A percentile compares a stretch with the other conserved stretches of the same genome.
Evolutionary conservation across 2,797 vertebrate genomes (phyloP).

Genomic region (Rhinoraja longicauda): DNA sequence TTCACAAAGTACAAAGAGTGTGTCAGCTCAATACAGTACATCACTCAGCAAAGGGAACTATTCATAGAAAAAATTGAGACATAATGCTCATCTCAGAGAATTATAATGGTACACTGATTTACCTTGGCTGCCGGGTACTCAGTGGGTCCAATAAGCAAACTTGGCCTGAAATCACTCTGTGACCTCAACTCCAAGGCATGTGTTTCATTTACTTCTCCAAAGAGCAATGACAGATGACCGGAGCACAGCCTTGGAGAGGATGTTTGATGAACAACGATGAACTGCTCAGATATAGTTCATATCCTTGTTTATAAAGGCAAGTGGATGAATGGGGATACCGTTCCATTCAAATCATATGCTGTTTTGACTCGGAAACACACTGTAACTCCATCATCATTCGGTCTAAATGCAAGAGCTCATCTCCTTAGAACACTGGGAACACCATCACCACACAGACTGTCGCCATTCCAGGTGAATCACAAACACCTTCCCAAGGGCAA

Average conservation of each 20-base stretch:
- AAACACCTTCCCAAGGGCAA: no score
- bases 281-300: not conserved
- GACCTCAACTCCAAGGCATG: no score
- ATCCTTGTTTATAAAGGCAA: not conserved
- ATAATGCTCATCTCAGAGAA: not conserved
- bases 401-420: no score
- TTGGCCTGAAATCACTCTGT: not conserved
- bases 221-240: not conserved
- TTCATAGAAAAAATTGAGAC: not conserved
- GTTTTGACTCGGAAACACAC: no score
- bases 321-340: not conserved
- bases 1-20: not conserved
- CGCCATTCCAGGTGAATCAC: no score
- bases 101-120: not conserved
- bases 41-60: not conserved
- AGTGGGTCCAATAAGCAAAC: not conserved
- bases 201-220: no score
- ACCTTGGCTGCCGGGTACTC: not conserved
- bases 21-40: not conserved
- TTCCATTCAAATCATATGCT: no score
- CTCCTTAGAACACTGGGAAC: no score
- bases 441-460: no score
- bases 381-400: no score
- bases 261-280: not conserved
- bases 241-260: not conserved